phyloP scores from a whole-genome alignment of 1,140 invertebrate genomes.

The Anastrepha ludens region DNA sequence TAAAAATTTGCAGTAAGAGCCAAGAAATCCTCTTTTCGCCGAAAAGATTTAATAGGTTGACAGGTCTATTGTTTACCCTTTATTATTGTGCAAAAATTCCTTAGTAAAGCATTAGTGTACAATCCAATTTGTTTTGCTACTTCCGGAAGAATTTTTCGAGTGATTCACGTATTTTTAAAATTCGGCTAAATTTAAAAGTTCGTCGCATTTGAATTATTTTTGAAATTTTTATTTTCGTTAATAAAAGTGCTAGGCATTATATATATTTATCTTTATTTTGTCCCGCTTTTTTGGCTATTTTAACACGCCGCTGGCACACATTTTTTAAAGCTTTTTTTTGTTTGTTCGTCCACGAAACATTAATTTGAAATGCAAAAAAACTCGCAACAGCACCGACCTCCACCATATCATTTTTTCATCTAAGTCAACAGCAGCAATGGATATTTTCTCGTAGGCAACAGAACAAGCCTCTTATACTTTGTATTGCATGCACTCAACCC shows the following conservation, averaged over 20 bases:
- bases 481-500: too few species aligned
- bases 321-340: neutral
- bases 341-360: neutral
- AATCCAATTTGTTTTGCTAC: too few species aligned
- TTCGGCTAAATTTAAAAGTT: neutral
- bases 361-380: neutral
- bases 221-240: neutral
- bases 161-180: neutral
- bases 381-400: neutral
- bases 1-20: too few species aligned
- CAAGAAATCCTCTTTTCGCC: too few species aligned
- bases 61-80: too few species aligned
- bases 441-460: too few species aligned
- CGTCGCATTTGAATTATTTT: neutral
- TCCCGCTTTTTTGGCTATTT: neutral
- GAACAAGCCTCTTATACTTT: too few species aligned
- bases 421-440: neutral
- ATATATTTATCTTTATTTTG: neutral
- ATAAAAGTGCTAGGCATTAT: neutral
- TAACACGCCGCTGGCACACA: neutral
- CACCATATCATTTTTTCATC: too few species aligned
- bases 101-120: too few species aligned
- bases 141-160: too few species aligned
- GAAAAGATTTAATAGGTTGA: too few species aligned
- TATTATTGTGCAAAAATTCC: too few species aligned